Base-by-base conservation (phyloP, 2,888 invertebrate genomes). In the Oxystoma pomonae region DNA sequence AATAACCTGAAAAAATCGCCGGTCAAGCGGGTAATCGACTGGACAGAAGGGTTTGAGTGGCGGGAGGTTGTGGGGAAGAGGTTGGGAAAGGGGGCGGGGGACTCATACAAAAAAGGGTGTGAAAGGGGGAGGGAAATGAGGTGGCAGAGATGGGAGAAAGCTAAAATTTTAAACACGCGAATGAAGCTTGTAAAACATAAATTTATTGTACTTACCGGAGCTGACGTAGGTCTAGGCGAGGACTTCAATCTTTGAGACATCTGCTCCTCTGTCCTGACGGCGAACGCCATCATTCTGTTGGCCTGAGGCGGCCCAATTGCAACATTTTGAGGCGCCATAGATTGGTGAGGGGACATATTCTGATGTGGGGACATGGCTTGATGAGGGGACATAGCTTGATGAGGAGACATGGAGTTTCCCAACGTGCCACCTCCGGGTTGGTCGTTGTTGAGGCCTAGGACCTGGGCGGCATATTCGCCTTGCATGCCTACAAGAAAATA, bases 401-500 rank as follows among this genome's bases (percentile, higher is more conserved):
- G 35, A 3, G 3, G 35, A 35, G 35, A 35, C 35, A 35, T 35
- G 5, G 35, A 35, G 35, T 35, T 35, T 3, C 35, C 35, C 3
- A 12, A 35, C 35, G 12, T 35, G 5, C 3, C 12, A 12, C 5
- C 3, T 7, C 35, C 35, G 3, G 35, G 35, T 17, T 62, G 62
- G 9, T 90, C 89, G 62, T 87, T 86, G 69, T 87, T 86, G 59
- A 92, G 81, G 0, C 92, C 92, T 63, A 94, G 83, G 72, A 95
- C 88, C 77, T 94, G 94, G 20, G 95, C 92, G 59, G 94, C 95
- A 81, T 95, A 96, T 81, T 96, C 96, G 59, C 94, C 94, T 78
- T 81, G 80, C 35, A 35, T 35, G 3, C 35, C 35, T 35, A 35
- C 3, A 35, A 35, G 12, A 35, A 35, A n/a, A n/a, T n/a, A n/a